These are phyloP conservation scores for Pseudochromis fuscus DNA, from an alignment of 2,797 vertebrate species.

Conservation along the genomic window DNA sequence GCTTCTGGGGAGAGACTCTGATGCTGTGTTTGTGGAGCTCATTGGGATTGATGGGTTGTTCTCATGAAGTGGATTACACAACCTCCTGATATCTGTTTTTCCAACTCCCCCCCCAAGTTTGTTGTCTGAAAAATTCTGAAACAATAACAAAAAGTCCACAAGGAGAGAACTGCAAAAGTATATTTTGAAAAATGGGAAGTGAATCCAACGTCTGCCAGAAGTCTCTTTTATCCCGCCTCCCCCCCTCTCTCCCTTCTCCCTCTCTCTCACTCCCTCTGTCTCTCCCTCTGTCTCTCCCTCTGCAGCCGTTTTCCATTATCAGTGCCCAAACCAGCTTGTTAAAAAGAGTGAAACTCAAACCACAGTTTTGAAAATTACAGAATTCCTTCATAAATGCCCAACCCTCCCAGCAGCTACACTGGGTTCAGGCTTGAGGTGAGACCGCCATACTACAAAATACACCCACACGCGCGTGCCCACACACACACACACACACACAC, in stretches of 20 bases:
- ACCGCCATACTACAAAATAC: constrained; percentile 55
- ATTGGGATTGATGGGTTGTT: constrained; percentile 24
- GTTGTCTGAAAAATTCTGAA: constrained; percentile 25
- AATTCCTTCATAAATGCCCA: constrained; percentile 84
- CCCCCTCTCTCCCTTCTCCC: constrained; percentile 12
- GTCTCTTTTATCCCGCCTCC: constrained; percentile 25
- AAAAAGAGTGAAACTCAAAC: constrained; percentile 84
- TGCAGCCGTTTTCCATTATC: constrained; percentile 86
- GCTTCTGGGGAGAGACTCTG: constrained; percentile 14
- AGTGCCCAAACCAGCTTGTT: constrained; percentile 85
- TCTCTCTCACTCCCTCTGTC: constrained; percentile 9
- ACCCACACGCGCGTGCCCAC: constrained; percentile 25
- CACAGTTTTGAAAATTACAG: constrained; percentile 85
- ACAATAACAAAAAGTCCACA: constrained; percentile 50
- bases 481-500: constrained; percentile 16
- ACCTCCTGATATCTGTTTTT: constrained; percentile 11
- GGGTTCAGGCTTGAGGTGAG: constrained; percentile 78
- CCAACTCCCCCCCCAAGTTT: constrained; percentile 9
- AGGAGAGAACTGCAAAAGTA: constrained; percentile 53
- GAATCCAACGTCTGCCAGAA: constrained; percentile 54
- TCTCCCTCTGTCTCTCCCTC: constrained; percentile 7
- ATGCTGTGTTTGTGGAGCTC: constrained; percentile 6
- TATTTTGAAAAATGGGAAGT: constrained; percentile 71
- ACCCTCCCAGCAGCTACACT: constrained; percentile 65
- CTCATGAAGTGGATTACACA: constrained; percentile 12